Conservation (phyloP, 2,888 invertebrate genomes). For the Pachymerium ferrugineum region DNA sequence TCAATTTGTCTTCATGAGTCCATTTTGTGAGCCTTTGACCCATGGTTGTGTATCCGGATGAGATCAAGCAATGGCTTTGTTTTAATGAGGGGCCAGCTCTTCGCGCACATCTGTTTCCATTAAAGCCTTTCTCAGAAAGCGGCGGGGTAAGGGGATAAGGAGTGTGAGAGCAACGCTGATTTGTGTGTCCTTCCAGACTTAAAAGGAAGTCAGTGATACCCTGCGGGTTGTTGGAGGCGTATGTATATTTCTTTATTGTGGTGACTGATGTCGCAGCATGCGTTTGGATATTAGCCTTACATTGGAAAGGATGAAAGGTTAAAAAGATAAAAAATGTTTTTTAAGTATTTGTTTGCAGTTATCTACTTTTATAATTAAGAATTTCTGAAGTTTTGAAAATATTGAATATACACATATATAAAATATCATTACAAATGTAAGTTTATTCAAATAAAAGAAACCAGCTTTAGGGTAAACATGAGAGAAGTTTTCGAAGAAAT, state of each 20-base stretch:
- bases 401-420: no score
- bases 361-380: no score
- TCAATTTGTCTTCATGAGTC: constrained; percentile 23
- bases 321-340: not conserved
- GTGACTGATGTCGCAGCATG: not conserved
- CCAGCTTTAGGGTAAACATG: no score
- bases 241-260: constrained; percentile 20
- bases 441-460: no score
- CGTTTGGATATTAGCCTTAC: not conserved
- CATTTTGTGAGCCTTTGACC: constrained; percentile 21
- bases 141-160: not conserved
- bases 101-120: constrained; percentile 18
- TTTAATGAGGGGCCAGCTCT: constrained; percentile 13
- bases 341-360: no score
- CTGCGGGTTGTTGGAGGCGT: constrained; percentile 1
- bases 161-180: not conserved
- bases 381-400: no score
- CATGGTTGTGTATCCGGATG: not conserved
- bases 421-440: no score
- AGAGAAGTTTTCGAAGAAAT: no score
- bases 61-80: constrained; percentile 17
- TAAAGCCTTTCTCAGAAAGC: constrained; percentile 16
- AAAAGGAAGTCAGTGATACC: constrained; percentile 5
- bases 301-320: not conserved
- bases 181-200: not conserved